These are phyloP conservation scores for Plodia interpunctella DNA, from an alignment of 1,140 invertebrate species.

Conservation along the genomic window DNA sequence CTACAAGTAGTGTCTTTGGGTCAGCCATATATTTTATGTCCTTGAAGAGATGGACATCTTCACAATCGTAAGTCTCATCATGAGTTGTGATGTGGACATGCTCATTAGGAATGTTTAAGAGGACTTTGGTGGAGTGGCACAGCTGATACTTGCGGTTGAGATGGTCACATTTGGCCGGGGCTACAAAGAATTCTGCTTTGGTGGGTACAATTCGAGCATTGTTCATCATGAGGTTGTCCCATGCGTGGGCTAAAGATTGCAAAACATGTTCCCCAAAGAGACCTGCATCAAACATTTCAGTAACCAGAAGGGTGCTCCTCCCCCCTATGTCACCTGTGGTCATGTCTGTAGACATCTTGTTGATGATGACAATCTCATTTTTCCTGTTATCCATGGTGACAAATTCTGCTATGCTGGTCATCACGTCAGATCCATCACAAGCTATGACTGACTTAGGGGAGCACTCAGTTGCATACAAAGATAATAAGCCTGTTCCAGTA, in stretches of 20 bases:
- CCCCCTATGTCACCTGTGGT: slow-evolving; percentile 77
- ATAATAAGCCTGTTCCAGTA: slow-evolving; percentile 84
- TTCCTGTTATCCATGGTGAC: slow-evolving; percentile 77
- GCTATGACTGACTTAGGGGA: slow-evolving; percentile 79
- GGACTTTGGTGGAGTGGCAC: slow-evolving; percentile 37
- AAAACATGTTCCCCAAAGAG: slow-evolving; percentile 86
- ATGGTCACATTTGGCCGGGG: slow-evolving; percentile 76
- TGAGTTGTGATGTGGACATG: slow-evolving; percentile 38
- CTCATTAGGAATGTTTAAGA: slow-evolving; percentile 61
- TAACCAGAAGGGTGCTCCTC: slow-evolving; percentile 82
- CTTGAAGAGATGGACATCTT: slow-evolving; percentile 78
- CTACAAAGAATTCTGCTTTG: slow-evolving; percentile 80
- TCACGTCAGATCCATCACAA: slow-evolving; percentile 81
- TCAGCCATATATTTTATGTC: slow-evolving; percentile 80
- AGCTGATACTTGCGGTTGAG: slow-evolving; percentile 68
- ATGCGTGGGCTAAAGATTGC: slow-evolving; percentile 82
- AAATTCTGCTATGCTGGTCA: slow-evolving; percentile 79
- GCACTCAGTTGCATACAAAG: slow-evolving; percentile 80
- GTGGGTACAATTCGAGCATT: slow-evolving; percentile 79
- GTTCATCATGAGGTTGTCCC: slow-evolving; percentile 77
- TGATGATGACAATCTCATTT: slow-evolving; percentile 42
- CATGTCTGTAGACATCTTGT: slow-evolving; percentile 52
- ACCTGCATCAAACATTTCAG: slow-evolving; percentile 88
- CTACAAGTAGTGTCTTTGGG: slow-evolving; percentile 74
- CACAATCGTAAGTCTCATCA: slow-evolving; percentile 82